phyloP scores from a whole-genome alignment of 2,113 vertebrate species.

The Notarius quadriscutis region DNA sequence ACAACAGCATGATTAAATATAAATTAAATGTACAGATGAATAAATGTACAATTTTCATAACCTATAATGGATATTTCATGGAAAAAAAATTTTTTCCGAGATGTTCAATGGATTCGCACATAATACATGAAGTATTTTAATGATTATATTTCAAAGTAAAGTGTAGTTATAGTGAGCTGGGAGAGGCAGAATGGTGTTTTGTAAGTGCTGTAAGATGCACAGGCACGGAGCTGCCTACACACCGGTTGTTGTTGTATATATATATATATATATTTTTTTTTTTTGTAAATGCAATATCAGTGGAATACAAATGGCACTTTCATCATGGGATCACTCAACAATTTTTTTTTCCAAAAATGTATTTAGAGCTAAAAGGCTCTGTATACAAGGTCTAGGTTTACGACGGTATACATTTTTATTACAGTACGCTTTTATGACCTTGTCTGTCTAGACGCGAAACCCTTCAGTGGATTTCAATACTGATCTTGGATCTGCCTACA shows the following conservation, averaged over 20 bases:
- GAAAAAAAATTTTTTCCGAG: no score
- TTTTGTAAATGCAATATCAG: not conserved
- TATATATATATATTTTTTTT: no score
- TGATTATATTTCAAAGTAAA: not conserved
- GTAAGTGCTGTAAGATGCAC: not conserved
- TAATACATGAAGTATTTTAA: not conserved
- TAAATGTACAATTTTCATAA: no score
- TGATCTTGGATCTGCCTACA: constrained; percentile 1
- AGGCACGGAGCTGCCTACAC: not conserved
- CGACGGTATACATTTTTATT: not conserved
- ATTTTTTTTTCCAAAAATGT: not conserved
- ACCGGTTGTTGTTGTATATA: not conserved
- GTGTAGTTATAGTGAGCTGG: not conserved
- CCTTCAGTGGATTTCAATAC: not conserved
- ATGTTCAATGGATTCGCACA: no score
- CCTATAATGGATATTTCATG: no score
- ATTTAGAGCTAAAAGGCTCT: not conserved
- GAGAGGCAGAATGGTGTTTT: not conserved
- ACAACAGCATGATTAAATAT: no score
- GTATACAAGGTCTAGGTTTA: not conserved
- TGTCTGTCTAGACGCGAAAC: not conserved
- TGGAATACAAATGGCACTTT: not conserved
- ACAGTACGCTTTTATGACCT: not conserved
- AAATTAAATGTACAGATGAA: no score
- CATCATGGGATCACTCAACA: not conserved